Base-by-base conservation (phyloP, 2,888 invertebrate species). In the Lysandra bellargus region DNA sequence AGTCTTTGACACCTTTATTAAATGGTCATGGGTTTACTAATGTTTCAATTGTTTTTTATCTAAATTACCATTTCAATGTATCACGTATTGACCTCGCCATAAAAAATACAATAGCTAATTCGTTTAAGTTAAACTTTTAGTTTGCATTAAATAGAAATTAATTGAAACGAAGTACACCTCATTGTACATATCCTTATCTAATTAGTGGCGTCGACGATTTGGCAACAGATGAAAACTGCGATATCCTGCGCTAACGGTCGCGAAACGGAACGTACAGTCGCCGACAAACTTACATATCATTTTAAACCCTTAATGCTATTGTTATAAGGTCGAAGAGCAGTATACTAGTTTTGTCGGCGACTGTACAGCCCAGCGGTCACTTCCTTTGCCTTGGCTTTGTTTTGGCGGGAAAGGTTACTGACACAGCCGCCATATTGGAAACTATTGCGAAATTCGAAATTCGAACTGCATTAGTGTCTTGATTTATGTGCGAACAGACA, bases 331-430 rank as follows among this genome's bases (percentile, higher is more conserved):
- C 57, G 14, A 57, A 57, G 12, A 4, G 57, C 53, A 9, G 17
- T 57, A 57, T 14, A 17, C 57, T 17, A 57, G 17, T 3, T 57
- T 57, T 57, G 57, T 4, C 57, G 57, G 57, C 57, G 57, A 17
- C 57, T 57, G 57, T 57, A 57, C 17, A 57, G 57, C 57, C 57
- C 17, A 82, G 81, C 82, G 80, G 72, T 78, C 72, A 79, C 80
- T 81, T 83, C 81, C 82, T 81, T 72, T 57, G 80, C 81, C 80
- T 80, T 81, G 78, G 57, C 61, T 78, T 79, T 79, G 79, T 81
- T 73, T 69, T 77, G 73, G 53, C 78, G 72, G 53, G 69, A 79
- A 75, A 80, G 82, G 81, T 79, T 75, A 81, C 79, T 82, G 79
- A 80, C 80, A 78, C 80, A 69, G 61, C 78, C 23, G 69, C 75